Conservation (phyloP, 2,797 vertebrate genomes). For the Brachyalestes nurse region DNA sequence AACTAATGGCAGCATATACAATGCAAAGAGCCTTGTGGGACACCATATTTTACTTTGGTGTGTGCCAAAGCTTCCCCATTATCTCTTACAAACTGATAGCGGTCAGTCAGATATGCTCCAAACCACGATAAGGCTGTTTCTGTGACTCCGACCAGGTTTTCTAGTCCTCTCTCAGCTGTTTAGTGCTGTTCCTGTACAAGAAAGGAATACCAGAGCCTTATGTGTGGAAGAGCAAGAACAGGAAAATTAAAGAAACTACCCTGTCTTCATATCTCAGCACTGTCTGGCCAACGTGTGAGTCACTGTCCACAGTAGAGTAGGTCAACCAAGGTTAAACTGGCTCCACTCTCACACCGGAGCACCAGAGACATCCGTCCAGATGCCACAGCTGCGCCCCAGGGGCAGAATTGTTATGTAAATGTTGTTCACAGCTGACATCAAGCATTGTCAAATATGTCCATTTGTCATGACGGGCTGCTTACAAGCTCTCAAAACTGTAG, state of each 20-base stretch:
- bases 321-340: conserved; percentile 38
- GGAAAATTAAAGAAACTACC: not conserved
- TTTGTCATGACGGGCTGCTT: conserved; percentile 63
- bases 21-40: too few species aligned
- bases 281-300: conserved; percentile 6
- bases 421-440: conserved; percentile 55
- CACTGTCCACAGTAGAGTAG: not conserved
- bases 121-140: too few species aligned
- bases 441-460: conserved; percentile 54
- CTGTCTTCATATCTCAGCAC: not conserved
- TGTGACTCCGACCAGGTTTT: too few species aligned
- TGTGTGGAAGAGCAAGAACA: not conserved
- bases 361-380: conserved; percentile 56
- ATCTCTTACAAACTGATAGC: too few species aligned
- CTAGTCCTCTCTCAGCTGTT: not conserved
- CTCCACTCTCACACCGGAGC: not conserved
- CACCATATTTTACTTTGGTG: too few species aligned
- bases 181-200: not conserved
- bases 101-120: too few species aligned
- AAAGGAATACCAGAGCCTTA: not conserved
- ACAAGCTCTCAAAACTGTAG: conserved; percentile 14
- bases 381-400: conserved; percentile 49
- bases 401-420: conserved; percentile 66
- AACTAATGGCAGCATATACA: too few species aligned
- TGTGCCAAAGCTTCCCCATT: too few species aligned